Percentiles rank a stretch among this genome's conserved stretches.
phyloP scores from a whole-genome alignment of 2,888 invertebrate genomes.

The Scaptomyza polygonia region DNA sequence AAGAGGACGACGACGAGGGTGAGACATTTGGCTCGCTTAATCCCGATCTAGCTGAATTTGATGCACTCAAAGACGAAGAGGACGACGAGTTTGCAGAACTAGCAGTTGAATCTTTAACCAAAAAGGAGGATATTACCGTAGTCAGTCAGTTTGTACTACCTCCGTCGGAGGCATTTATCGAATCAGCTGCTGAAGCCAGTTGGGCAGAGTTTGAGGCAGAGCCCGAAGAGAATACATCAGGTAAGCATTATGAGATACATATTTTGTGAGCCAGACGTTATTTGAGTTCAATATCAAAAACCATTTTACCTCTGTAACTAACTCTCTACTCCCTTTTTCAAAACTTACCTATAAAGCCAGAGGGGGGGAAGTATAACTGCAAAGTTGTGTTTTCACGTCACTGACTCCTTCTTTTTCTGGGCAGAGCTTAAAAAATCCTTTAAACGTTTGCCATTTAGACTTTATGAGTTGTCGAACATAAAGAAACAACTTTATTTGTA shows the following conservation, averaged over 20 bases:
- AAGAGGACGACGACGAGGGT: slow-evolving; percentile 70
- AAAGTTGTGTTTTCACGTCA: too few relatives aligned
- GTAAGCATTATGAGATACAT: slow-evolving; percentile 15
- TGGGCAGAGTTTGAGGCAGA: slow-evolving; percentile 88
- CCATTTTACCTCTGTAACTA: background rate
- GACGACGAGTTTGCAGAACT: slow-evolving; percentile 91
- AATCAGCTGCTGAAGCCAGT: slow-evolving; percentile 84
- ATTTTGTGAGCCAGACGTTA: background rate
- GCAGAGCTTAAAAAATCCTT: too few relatives aligned
- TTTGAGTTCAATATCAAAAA: background rate
- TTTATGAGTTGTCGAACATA: too few relatives aligned
- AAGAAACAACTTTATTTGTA: too few relatives aligned
- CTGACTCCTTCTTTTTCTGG: too few relatives aligned
- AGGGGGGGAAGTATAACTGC: too few relatives aligned
- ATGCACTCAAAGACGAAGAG: slow-evolving; percentile 87
- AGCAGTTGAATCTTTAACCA: slow-evolving; percentile 90
- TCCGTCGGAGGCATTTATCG: slow-evolving; percentile 85
- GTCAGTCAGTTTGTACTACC: slow-evolving; percentile 82
- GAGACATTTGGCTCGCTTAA: slow-evolving; percentile 52
- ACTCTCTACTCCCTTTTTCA: too few relatives aligned
- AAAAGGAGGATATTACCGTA: slow-evolving; percentile 85
- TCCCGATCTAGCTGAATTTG: slow-evolving; percentile 86
- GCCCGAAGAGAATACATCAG: slow-evolving; percentile 49
- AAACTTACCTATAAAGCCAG: too few relatives aligned
- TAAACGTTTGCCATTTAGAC: too few relatives aligned